phyloP scores from a whole-genome alignment of 1,140 invertebrate species.

The Sipha flava region DNA sequence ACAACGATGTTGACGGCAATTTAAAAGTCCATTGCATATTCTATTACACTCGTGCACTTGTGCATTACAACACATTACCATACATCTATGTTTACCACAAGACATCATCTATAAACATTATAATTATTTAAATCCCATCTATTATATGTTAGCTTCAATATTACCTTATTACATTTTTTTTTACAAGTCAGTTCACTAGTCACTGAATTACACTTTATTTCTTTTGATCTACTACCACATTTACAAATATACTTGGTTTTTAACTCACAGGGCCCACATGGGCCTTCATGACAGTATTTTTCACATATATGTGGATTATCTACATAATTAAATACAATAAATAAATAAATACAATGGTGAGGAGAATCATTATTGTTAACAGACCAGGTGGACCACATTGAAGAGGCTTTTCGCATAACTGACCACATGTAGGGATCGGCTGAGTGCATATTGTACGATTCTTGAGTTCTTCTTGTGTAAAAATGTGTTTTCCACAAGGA shows the following conservation, averaged over 20 bases:
- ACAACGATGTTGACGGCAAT: slow-evolving; percentile 81
- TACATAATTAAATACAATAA: slow-evolving; percentile 38
- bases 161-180: slow-evolving; percentile 76
- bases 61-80: slow-evolving; percentile 75
- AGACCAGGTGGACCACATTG: slow-evolving; percentile 67
- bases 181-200: slow-evolving; percentile 68
- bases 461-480: slow-evolving; percentile 43
- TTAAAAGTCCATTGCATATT: slow-evolving; percentile 68
- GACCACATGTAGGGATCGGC: slow-evolving; percentile 74
- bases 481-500: slow-evolving; percentile 69
- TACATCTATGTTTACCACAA: slow-evolving; percentile 85
- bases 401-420: slow-evolving; percentile 66
- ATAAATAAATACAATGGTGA: background rate
- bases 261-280: slow-evolving; percentile 73
- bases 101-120: slow-evolving; percentile 53
- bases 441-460: slow-evolving; percentile 66
- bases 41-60: slow-evolving; percentile 76
- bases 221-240: slow-evolving; percentile 79
- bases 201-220: slow-evolving; percentile 69
- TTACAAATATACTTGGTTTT: slow-evolving; percentile 72
- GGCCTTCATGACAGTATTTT: slow-evolving; percentile 66
- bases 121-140: too few species aligned
- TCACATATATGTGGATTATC: slow-evolving; percentile 64
- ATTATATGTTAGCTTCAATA: background rate
- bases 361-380: slow-evolving; percentile 15